Evolutionary conservation across 2,113 vertebrate species (phyloP), one percentile per base, ranked within the genome.

Genomic region (Hippocampus abdominalis): DNA sequence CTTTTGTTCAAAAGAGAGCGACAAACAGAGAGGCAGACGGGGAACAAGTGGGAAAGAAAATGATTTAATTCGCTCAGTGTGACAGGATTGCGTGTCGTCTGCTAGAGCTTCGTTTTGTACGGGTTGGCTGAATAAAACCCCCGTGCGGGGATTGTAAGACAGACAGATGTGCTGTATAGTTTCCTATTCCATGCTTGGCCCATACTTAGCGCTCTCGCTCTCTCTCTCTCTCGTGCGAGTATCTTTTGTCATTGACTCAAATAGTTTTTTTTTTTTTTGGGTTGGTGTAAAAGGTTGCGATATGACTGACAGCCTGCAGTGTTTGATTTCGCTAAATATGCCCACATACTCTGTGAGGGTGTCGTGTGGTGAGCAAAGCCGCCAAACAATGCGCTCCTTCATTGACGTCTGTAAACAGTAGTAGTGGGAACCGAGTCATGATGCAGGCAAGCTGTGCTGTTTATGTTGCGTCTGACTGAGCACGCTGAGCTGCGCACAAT

Each of bases 1-100:
- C 85, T 68, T 81, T 87, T 89, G 85, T 89, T 86, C 60, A 74
- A 85, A 86, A 81, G 57, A 79, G 75, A 84, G 78, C 21, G 67
- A 75, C 78, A 84, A 79, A 78, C 46, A 81, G 70, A 81, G 79
- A 59, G 56, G 54, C 46, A 77, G 64, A 74, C 73, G 67, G 21
- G 66, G 56, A 72, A 42, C 56, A 57, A 71, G 72, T 70, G 83
- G 76, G 68, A 70, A 69, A 74, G 53, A 77, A 78, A 83, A 75
- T 77, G 67, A 85, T 83, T 86, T 78, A 71, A 78, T 87, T 82
- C 59, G 21, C 63, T 66, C 74, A 85, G 81, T 75, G 75, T 85
- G 81, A 86, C 78, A 74, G 75, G 63, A 81, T 80, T 80, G 70
- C 63, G 39, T 66, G 61, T 67, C 71, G 72, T 76, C 48, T 81